These are phyloP conservation scores for Branchipolynoe longqiensis DNA, from an alignment of 2,888 invertebrate genomes.

Conservation along the genomic window DNA sequence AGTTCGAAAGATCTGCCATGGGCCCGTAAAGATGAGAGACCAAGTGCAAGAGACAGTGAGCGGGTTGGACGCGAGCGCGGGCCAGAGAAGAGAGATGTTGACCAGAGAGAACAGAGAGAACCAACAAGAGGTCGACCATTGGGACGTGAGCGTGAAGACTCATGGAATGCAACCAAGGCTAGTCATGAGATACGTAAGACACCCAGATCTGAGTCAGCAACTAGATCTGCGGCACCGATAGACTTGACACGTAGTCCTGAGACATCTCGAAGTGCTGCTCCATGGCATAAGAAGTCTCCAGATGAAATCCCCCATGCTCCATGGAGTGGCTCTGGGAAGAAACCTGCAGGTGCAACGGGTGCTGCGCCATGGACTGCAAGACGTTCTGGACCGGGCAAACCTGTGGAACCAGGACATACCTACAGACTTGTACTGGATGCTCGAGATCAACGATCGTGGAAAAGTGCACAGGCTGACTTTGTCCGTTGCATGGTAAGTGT, in stretches of 20 bases:
- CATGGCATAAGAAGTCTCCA: not conserved
- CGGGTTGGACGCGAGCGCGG: not conserved
- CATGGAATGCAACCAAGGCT: too few relatives aligned
- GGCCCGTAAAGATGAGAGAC: not conserved
- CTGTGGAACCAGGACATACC: conserved; percentile 27
- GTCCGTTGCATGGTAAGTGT: conserved; percentile 46
- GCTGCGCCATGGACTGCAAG: conserved; percentile 16
- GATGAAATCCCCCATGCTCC: not conserved
- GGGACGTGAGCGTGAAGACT: too few relatives aligned
- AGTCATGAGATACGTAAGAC: too few relatives aligned
- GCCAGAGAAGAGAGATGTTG: too few relatives aligned
- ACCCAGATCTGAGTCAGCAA: too few relatives aligned
- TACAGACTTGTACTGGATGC: conserved; percentile 22
- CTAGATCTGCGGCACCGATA: too few relatives aligned
- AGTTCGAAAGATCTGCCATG: conserved; percentile 9
- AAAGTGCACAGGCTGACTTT: conserved; percentile 36
- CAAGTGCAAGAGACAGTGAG: not conserved
- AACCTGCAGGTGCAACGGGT: not conserved
- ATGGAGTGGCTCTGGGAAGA: too few relatives aligned
- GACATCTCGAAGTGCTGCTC: too few relatives aligned
- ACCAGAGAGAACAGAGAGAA: too few relatives aligned
- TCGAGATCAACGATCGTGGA: conserved; percentile 7
- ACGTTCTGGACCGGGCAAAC: not conserved
- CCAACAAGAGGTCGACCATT: too few relatives aligned
- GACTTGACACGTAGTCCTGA: too few relatives aligned